Conservation (phyloP, 1,140 invertebrate genomes). For the Trichogramma pretiosum region DNA sequence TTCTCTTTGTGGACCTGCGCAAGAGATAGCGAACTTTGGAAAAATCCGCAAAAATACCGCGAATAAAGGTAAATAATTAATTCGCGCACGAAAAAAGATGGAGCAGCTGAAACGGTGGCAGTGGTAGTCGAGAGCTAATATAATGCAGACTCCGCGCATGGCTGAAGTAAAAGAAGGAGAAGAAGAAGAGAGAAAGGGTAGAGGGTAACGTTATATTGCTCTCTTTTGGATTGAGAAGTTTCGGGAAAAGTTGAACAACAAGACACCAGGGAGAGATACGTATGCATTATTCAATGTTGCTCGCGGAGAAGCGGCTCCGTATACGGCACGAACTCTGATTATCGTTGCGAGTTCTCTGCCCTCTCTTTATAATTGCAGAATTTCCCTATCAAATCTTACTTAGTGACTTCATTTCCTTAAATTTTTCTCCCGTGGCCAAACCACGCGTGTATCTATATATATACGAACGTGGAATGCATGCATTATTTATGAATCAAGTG, state of each 20-base stretch:
- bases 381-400: slow-evolving; percentile 9
- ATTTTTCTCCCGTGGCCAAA: not conserved
- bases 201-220: not conserved
- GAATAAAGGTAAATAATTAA: too few species aligned
- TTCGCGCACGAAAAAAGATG: too few species aligned
- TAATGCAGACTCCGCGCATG: not conserved
- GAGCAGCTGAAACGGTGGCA: not conserved
- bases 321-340: not conserved
- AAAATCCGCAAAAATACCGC: too few species aligned
- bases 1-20: too few species aligned
- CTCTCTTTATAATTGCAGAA: too few species aligned
- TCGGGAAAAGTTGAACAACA: slow-evolving; percentile 12
- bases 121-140: not conserved
- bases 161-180: too few species aligned
- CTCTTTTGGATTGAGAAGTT: not conserved
- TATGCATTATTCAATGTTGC: slow-evolving; percentile 14
- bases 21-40: too few species aligned
- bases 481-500: too few species aligned
- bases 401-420: not conserved
- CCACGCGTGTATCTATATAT: too few species aligned
- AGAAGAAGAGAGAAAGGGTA: not conserved
- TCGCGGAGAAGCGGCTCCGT: too few species aligned
- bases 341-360: too few species aligned
- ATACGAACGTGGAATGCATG: too few species aligned
- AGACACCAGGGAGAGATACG: slow-evolving; percentile 11